These are phyloP conservation scores for Heliconius melpomene DNA, from an alignment of 1,140 invertebrate species.

Conservation along the genomic window DNA sequence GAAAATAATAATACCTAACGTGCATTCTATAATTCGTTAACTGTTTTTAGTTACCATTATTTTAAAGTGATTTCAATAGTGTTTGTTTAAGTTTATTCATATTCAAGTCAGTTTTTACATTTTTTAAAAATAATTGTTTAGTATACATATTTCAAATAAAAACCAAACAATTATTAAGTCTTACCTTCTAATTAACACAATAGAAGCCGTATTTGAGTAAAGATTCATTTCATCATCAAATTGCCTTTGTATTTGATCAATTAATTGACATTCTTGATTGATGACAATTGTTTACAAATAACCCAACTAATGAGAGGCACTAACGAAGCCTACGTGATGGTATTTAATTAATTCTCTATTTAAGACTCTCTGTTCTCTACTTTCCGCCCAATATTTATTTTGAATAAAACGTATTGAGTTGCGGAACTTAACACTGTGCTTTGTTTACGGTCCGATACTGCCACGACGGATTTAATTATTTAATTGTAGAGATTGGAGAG, in stretches of 20 bases:
- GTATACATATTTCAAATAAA: not conserved
- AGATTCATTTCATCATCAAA: not conserved
- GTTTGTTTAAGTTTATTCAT: too few relatives aligned
- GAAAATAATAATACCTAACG: too few relatives aligned
- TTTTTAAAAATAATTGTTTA: too few relatives aligned
- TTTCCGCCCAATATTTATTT: too few relatives aligned
- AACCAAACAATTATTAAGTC: not conserved
- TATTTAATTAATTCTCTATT: not conserved
- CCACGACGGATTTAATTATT: too few relatives aligned
- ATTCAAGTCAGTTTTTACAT: too few relatives aligned
- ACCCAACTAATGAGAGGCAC: conserved; percentile 4
- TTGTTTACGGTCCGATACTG: too few relatives aligned
- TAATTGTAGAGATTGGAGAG: too few relatives aligned
- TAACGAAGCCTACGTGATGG: conserved; percentile 22
- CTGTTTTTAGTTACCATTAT: too few relatives aligned
- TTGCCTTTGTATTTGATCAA: not conserved
- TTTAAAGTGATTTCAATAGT: too few relatives aligned
- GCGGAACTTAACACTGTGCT: not conserved
- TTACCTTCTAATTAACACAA: not conserved
- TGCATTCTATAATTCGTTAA: too few relatives aligned
- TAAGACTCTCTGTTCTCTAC: not conserved
- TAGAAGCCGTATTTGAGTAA: not conserved
- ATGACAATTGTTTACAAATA: conserved; percentile 24
- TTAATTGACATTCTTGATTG: conserved; percentile 34
- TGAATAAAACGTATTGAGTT: not conserved